phyloP scores from a whole-genome alignment of 2,113 vertebrate species.

The Pomatorhinus ruficollis region DNA sequence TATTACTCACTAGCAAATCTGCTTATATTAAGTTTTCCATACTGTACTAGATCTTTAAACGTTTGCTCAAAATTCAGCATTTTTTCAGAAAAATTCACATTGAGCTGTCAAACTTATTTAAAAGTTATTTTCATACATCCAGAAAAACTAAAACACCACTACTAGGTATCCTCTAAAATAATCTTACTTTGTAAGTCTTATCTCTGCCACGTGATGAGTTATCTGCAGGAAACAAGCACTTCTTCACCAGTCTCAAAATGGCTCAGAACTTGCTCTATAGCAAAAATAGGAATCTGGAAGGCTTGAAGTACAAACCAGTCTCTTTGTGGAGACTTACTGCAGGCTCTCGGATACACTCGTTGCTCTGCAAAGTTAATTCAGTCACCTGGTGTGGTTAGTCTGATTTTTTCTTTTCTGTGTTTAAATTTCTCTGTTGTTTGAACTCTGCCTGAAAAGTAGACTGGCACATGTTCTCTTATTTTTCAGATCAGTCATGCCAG shows the following conservation, averaged over 20 bases:
- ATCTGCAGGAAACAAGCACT: background rate
- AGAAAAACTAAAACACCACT: background rate
- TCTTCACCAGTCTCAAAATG: background rate
- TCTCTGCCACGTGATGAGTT: background rate
- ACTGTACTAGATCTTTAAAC: background rate
- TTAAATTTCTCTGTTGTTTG: background rate
- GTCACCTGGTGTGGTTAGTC: background rate
- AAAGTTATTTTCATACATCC: background rate
- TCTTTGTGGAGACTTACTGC: background rate
- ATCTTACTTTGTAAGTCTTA: background rate
- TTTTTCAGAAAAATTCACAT: background rate
- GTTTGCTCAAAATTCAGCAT: background rate
- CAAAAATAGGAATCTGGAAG: background rate
- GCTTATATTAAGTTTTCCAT: background rate
- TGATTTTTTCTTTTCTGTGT: background rate
- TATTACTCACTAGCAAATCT: background rate
- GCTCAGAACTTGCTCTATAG: background rate
- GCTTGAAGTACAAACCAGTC: background rate
- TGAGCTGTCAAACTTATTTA: background rate
- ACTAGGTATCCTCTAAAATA: background rate
- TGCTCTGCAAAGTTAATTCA: background rate
- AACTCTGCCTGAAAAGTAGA: background rate
- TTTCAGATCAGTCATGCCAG: conserved; percentile 44
- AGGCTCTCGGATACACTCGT: rapidly evolving
- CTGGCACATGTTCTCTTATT: background rate